Evolutionary conservation across 2,797 vertebrate genomes (phyloP).

Genomic region (Semotilus atromaculatus): DNA sequence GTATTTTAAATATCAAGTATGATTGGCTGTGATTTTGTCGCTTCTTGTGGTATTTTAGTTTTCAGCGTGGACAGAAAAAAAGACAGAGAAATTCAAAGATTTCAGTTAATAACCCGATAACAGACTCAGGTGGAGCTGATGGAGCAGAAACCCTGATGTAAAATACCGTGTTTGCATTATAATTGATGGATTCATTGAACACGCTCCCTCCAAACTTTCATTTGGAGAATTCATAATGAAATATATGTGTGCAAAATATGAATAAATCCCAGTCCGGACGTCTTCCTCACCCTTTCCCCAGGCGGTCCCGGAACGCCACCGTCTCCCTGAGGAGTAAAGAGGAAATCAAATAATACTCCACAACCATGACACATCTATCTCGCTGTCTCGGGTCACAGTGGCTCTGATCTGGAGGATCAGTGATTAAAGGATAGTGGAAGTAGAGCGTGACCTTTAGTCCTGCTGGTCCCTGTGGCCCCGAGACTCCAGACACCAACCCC

Average conservation of each 20-base stretch:
- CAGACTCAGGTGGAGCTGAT: background rate
- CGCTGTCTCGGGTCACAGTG: background rate
- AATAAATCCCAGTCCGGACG: background rate
- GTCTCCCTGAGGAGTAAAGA: constrained; percentile 79
- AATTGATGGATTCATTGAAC: background rate
- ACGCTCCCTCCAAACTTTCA: background rate
- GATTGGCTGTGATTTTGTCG: background rate
- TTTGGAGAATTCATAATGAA: background rate
- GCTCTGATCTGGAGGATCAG: background rate
- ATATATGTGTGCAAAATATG: background rate
- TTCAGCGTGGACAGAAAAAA: background rate
- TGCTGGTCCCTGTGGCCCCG: constrained; percentile 77
- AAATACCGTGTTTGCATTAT: background rate
- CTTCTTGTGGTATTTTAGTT: background rate
- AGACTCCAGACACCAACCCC: constrained; percentile 69
- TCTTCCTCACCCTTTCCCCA: constrained; percentile 68
- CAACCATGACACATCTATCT: background rate
- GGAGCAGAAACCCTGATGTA: background rate
- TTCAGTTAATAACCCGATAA: background rate
- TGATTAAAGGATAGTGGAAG: background rate
- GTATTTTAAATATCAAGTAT: background rate
- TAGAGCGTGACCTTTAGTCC: constrained; percentile 77
- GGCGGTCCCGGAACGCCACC: constrained; percentile 76
- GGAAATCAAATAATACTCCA: background rate
- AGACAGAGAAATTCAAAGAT: background rate